These are phyloP conservation scores for Drosophila falleni DNA, from an alignment of 2,888 invertebrate species.

Conservation along the genomic window DNA sequence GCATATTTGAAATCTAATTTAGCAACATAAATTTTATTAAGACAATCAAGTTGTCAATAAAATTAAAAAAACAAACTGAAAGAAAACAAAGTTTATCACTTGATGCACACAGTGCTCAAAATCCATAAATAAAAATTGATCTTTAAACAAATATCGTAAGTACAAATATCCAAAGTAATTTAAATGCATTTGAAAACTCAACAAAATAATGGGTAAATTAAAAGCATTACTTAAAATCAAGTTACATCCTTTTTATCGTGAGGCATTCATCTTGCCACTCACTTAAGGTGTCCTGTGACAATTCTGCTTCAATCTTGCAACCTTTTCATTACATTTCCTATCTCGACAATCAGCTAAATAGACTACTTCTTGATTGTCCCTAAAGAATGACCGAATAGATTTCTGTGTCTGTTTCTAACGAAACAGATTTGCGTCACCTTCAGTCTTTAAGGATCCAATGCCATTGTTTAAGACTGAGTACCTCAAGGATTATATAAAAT, in stretches of 20 bases:
- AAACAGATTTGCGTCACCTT: conserved; percentile 77
- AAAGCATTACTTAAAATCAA: not conserved
- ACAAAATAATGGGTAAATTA: not conserved
- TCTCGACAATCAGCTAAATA: conserved; percentile 39
- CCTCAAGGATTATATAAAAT: conserved; percentile 65
- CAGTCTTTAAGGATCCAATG: conserved; percentile 1
- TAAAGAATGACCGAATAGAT: not conserved
- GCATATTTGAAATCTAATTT: too few species aligned
- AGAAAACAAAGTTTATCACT: not conserved
- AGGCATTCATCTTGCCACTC: conserved; percentile 27
- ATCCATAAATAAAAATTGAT: too few species aligned
- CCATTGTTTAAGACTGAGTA: conserved; percentile 35
- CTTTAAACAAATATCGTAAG: too few species aligned
- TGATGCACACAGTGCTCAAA: not conserved
- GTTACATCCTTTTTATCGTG: conserved; percentile 23
- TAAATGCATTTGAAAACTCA: not conserved
- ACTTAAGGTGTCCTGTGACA: conserved; percentile 67
- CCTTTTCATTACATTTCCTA: conserved; percentile 43
- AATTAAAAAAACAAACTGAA: too few species aligned
- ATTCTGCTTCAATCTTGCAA: conserved; percentile 4
- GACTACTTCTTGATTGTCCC: not conserved
- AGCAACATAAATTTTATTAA: too few species aligned
- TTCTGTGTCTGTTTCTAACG: conserved; percentile 49
- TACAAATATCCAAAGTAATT: not conserved
- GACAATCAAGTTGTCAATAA: too few species aligned